Percentiles rank a stretch among this genome's conserved stretches.
phyloP scores from a whole-genome alignment of 2,888 invertebrate species.

The Leptopilina syphax region DNA sequence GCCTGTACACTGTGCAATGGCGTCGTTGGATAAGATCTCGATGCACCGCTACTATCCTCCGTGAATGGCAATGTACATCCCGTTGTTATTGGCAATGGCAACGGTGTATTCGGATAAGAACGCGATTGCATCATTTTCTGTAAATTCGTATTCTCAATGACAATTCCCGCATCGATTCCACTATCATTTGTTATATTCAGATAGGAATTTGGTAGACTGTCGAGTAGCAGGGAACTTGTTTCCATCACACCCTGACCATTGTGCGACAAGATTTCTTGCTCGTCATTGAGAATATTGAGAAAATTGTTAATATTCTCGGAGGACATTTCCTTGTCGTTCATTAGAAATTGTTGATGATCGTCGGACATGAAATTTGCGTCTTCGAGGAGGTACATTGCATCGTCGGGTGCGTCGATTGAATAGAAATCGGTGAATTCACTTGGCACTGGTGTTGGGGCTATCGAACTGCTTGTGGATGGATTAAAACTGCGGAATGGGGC shows the following conservation, averaged over 20 bases:
- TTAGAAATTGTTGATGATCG: slow-evolving; percentile 70
- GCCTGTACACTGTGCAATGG: slow-evolving; percentile 78
- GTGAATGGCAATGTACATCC: slow-evolving; percentile 64
- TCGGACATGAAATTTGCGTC: slow-evolving; percentile 70
- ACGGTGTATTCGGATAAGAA: slow-evolving; percentile 75
- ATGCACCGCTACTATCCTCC: slow-evolving; percentile 74
- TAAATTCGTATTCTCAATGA: slow-evolving; percentile 62
- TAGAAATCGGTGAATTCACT: slow-evolving; percentile 86
- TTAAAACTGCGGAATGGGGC: slow-evolving; percentile 68
- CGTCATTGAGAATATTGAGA: slow-evolving; percentile 80
- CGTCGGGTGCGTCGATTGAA: slow-evolving; percentile 80
- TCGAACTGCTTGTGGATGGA: slow-evolving; percentile 81
- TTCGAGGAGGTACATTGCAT: slow-evolving; percentile 74
- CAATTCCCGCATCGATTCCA: slow-evolving; percentile 62
- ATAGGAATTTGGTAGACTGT: slow-evolving; percentile 63
- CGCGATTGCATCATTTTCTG: slow-evolving; percentile 72
- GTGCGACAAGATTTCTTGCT: slow-evolving; percentile 58
- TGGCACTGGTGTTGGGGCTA: slow-evolving; percentile 84
- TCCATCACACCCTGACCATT: slow-evolving; percentile 60
- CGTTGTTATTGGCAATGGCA: slow-evolving; percentile 66
- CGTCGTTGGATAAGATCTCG: slow-evolving; percentile 88
- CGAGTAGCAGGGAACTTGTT: slow-evolving; percentile 60
- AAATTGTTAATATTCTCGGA: slow-evolving; percentile 83
- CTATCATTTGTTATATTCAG: slow-evolving; percentile 63
- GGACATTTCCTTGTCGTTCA: slow-evolving; percentile 74